Percentiles rank a stretch among this genome's conserved stretches.
phyloP scores from a whole-genome alignment of 2,113 vertebrate genomes.

The Siphamia tubifer region DNA sequence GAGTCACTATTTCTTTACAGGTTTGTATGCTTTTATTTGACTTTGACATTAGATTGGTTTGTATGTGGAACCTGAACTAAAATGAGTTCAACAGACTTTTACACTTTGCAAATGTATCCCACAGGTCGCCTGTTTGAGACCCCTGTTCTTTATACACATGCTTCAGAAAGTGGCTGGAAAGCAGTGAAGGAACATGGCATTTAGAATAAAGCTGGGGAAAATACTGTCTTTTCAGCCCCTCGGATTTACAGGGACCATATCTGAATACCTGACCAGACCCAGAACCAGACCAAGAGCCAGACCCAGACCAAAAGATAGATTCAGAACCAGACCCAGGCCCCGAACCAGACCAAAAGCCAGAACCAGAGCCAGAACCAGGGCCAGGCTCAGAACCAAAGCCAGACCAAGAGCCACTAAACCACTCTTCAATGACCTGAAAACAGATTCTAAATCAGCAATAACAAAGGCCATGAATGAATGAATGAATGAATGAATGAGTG shows the following conservation, averaged over 20 bases:
- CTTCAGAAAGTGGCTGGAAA: slow-evolving; percentile 5
- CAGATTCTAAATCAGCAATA: slow-evolving; percentile 36
- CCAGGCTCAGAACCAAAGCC: slow-evolving; percentile 12
- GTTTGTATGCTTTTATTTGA: no score
- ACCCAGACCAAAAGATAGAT: slow-evolving; percentile 13
- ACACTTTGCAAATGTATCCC: no score
- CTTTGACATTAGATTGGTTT: no score
- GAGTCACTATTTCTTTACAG: no score
- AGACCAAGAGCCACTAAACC: slow-evolving; percentile 71
- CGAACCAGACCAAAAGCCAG: slow-evolving; percentile 45
- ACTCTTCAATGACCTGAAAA: slow-evolving; percentile 74
- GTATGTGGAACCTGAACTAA: no score
- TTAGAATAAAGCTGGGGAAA: slow-evolving; percentile 43
- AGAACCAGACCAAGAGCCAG: slow-evolving; percentile 35
- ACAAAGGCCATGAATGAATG: no score
- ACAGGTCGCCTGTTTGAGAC: no score
- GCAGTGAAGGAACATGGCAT: slow-evolving; percentile 38
- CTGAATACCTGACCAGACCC: slow-evolving; percentile 68
- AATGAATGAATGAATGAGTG: no score
- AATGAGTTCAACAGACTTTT: no score
- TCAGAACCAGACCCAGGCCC: slow-evolving; percentile 51
- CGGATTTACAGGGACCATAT: slow-evolving; percentile 31
- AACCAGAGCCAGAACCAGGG: slow-evolving; percentile 33
- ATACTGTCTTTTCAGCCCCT: slow-evolving; percentile 67
- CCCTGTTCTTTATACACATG: no score